These are phyloP conservation scores for Microchirus variegatus DNA, from an alignment of 2,797 vertebrate species.

Conservation along the genomic window DNA sequence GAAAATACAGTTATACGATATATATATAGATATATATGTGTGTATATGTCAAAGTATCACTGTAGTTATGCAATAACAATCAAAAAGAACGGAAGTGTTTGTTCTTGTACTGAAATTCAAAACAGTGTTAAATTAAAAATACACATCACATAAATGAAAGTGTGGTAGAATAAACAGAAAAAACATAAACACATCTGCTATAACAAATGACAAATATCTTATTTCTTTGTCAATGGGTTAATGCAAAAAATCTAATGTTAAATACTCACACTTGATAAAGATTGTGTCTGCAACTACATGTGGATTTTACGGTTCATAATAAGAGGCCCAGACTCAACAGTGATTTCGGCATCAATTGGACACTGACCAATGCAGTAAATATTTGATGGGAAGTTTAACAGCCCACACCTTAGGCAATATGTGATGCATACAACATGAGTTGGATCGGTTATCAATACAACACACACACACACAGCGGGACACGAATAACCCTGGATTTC, in stretches of 20 bases:
- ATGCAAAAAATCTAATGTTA: neutral
- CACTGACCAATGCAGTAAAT: constrained; percentile 5
- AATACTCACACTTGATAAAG: too few relatives aligned
- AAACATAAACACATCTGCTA: neutral
- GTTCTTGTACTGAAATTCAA: neutral
- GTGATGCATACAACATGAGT: constrained; percentile 12
- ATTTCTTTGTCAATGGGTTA: neutral
- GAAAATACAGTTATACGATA: constrained; percentile 80
- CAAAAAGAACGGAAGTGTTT: constrained; percentile 54
- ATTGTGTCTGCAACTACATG: neutral
- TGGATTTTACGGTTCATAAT: neutral
- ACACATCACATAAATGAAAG: too few relatives aligned
- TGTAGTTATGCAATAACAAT: constrained; percentile 67
- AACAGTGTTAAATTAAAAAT: too few relatives aligned
- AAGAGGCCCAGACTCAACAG: constrained; percentile 1
- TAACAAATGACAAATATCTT: constrained; percentile 2
- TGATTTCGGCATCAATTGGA: constrained; percentile 5
- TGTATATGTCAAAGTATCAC: constrained; percentile 64
- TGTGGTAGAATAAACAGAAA: too few relatives aligned
- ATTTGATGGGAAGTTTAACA: constrained; percentile 18
- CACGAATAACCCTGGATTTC: too few relatives aligned
- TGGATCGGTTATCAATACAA: neutral
- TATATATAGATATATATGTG: neutral
- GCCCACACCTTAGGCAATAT: constrained; percentile 4
- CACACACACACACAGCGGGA: constrained; percentile 9